Evolutionary conservation across 2,113 vertebrate genomes (phyloP), one percentile per base, ranked within the genome.

Genomic region (Paradisaea rubra): DNA sequence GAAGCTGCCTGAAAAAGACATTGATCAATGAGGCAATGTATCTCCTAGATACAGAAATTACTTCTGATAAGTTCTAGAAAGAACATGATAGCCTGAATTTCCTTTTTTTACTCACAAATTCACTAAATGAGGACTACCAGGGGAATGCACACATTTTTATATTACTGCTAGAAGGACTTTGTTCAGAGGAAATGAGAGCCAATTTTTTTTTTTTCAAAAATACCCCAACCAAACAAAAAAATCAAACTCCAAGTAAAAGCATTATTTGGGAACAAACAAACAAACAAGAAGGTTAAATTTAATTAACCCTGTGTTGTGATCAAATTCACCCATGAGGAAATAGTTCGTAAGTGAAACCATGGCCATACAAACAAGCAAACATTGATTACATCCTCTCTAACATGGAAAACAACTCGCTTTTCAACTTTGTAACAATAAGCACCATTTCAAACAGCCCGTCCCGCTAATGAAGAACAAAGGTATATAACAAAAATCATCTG

Each of bases 1-100:
- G 50, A 93, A 95, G 95, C 65, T 93, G 80, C 30, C 41, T 78
- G 30, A 92, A 95, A 93, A 94, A 71, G 86, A 31, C n/a, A 82
- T 5, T 87, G 81, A 84, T 88, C 78, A 89, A 61, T 69, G 70
- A 91, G 50, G 22, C 19, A 24, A 84, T 81, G 11, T 52, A 65
- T 86, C 73, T 78, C 52, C 27, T 57, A 80, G 63, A 71, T 35
- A 59, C 2, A 68, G 49, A 74, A 73, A 81, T 53, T 49, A 31
- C 19, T 71, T 94, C 47, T 54, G n/a, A 0, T 25, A 84, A 81
- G 4, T 56, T 93, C 61, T 31, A 72, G 50, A 70, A 84, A 78
- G 37, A 74, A 94, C 6, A 54, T 10, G 15, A 74, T 11, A 76
- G 35, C 42, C 39, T 54, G 27, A 54, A 81, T 61, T 71, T 81